A percentile compares a stretch with the other conserved stretches of the same genome.
phyloP scores from a whole-genome alignment of 1,140 invertebrate genomes.

The Penaeus indicus region DNA sequence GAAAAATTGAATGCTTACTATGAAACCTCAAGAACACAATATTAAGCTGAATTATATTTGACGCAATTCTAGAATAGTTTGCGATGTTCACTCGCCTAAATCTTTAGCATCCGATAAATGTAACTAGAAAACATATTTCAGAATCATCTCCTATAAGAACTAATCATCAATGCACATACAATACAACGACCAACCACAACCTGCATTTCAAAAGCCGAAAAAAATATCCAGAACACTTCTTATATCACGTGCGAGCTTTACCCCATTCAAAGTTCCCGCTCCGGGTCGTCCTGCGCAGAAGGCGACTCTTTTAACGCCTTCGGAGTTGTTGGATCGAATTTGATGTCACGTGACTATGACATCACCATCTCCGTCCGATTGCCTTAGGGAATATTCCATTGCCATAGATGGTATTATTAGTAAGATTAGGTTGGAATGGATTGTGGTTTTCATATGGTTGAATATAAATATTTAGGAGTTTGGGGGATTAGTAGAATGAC shows the following conservation, averaged over 20 bases:
- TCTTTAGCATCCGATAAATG: too few species aligned
- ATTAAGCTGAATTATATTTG: too few species aligned
- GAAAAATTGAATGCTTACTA: too few species aligned
- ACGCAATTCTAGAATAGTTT: too few species aligned
- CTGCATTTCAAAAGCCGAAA: too few species aligned
- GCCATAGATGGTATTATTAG: too few species aligned
- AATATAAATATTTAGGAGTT: background rate
- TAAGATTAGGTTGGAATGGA: background rate
- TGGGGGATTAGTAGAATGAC: background rate
- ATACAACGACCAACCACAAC: background rate
- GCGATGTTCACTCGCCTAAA: too few species aligned
- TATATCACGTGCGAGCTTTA: background rate
- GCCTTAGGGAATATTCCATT: background rate
- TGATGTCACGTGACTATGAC: conserved; percentile 35
- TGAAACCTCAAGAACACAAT: too few species aligned
- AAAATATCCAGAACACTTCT: background rate
- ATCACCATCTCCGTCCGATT: conserved; percentile 25
- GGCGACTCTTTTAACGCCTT: background rate
- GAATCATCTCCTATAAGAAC: too few species aligned
- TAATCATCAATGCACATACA: too few species aligned
- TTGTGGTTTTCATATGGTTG: background rate
- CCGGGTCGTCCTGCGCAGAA: background rate
- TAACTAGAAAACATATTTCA: too few species aligned
- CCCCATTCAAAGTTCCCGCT: conserved; percentile 17
- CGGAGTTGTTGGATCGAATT: conserved; percentile 35